Conservation (phyloP, 2,888 invertebrate species). For the Cryptosula pallasiana region DNA sequence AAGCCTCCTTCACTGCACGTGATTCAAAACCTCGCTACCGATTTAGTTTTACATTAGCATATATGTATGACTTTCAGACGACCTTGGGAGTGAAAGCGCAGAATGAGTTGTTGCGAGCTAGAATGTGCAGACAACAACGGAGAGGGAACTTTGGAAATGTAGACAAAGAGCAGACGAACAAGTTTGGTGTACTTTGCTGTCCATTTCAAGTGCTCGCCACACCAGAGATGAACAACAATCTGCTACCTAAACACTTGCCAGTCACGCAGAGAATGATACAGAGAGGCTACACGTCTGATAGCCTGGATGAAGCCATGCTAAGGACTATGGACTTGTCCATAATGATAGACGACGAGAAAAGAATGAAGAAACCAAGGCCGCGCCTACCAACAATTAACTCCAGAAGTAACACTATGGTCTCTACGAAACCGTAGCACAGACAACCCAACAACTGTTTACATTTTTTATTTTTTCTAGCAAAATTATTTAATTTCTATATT, state of each 20-base stretch:
- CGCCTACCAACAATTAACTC: conserved; percentile 16
- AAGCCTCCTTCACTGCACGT: too few relatives aligned
- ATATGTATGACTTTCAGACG: too few relatives aligned
- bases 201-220: conserved; percentile 44
- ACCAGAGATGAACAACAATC: conserved; percentile 37
- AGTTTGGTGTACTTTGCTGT: conserved; percentile 44
- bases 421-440: conserved; percentile 2
- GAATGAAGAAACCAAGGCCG: not conserved
- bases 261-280: conserved; percentile 41
- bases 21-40: too few relatives aligned
- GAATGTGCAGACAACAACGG: conserved; percentile 35
- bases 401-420: conserved; percentile 13
- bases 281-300: conserved; percentile 35
- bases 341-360: not conserved
- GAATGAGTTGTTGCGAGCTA: conserved; percentile 38
- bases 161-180: conserved; percentile 36
- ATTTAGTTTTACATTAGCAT: too few relatives aligned
- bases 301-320: conserved; percentile 25
- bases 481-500: too few relatives aligned
- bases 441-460: too few relatives aligned
- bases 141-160: conserved; percentile 39
- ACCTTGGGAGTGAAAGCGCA: conserved; percentile 42
- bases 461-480: too few relatives aligned
- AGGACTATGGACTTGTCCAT: conserved; percentile 26
- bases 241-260: conserved; percentile 39